A percentile compares a stretch with the other conserved stretches of the same genome.
phyloP scores from a whole-genome alignment of 2,888 invertebrate species.

The Pristionchus maxplancki region DNA sequence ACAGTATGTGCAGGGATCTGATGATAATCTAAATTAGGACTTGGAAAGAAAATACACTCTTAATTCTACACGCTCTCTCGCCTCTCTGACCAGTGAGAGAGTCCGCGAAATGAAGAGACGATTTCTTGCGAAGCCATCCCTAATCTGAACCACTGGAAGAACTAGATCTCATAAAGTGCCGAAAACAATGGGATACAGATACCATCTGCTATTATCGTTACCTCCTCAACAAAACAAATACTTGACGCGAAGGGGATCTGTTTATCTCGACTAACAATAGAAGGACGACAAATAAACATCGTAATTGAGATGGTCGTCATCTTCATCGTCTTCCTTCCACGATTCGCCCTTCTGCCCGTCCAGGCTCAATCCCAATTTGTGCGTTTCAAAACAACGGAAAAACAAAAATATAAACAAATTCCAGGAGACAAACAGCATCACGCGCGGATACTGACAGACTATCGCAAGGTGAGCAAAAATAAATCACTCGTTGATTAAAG shows the following conservation, averaged over 20 bases:
- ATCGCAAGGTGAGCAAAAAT: background rate
- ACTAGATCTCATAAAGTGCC: too few relatives aligned
- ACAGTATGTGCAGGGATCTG: background rate
- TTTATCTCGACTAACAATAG: background rate
- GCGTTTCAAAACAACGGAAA: background rate
- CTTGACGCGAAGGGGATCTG: background rate
- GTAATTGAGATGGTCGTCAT: constrained; percentile 15
- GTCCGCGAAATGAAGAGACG: too few relatives aligned
- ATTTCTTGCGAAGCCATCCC: too few relatives aligned
- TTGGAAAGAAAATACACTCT: too few relatives aligned
- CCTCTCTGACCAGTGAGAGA: too few relatives aligned
- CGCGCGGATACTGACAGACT: background rate
- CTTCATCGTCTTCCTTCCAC: background rate
- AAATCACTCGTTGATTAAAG: background rate
- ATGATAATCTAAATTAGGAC: background rate
- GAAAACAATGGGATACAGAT: too few relatives aligned
- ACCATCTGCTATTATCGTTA: too few relatives aligned
- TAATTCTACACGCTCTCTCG: too few relatives aligned
- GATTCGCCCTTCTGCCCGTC: constrained; percentile 23
- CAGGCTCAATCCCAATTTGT: background rate
- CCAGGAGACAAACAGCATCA: background rate
- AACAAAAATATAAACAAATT: background rate
- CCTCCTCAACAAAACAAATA: background rate
- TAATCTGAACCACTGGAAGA: too few relatives aligned
- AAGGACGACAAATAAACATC: background rate